A percentile compares a stretch with the other conserved stretches of the same genome.
These are phyloP conservation scores for Alethe diademata DNA, from an alignment of 2,113 vertebrate species.

Conservation along the genomic window DNA sequence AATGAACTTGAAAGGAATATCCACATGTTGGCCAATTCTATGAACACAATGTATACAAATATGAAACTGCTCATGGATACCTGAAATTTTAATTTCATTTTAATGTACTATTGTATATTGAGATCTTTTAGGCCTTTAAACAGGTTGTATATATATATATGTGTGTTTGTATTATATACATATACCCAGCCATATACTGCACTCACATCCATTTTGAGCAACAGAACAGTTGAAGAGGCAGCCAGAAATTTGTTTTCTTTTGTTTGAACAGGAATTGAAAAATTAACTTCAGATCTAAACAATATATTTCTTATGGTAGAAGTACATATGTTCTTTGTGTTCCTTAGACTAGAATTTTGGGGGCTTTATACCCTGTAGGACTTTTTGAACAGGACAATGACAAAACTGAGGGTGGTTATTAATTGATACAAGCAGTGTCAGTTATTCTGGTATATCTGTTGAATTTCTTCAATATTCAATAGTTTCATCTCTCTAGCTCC, in stretches of 20 bases:
- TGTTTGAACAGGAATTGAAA: neutral
- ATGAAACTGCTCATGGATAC: neutral
- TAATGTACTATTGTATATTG: neutral
- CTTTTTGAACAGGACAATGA: neutral
- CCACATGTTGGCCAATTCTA: neutral
- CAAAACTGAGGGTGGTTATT: neutral
- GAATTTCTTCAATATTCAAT: neutral
- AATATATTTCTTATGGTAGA: neutral
- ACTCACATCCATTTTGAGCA: neutral
- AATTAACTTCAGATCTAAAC: neutral
- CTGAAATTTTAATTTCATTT: neutral
- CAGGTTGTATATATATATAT: accelerated
- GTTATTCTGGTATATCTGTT: neutral
- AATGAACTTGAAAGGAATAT: neutral
- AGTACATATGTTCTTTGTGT: neutral
- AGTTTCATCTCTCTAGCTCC: neutral
- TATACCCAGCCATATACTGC: neutral
- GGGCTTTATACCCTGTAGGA: neutral
- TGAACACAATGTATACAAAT: neutral
- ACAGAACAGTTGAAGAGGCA: neutral
- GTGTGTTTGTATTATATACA: neutral
- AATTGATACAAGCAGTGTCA: neutral
- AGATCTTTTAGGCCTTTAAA: neutral
- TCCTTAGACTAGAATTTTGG: neutral
- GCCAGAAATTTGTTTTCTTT: neutral